Conservation (phyloP, 2,797 vertebrate species). For the Denticeps clupeoides region DNA sequence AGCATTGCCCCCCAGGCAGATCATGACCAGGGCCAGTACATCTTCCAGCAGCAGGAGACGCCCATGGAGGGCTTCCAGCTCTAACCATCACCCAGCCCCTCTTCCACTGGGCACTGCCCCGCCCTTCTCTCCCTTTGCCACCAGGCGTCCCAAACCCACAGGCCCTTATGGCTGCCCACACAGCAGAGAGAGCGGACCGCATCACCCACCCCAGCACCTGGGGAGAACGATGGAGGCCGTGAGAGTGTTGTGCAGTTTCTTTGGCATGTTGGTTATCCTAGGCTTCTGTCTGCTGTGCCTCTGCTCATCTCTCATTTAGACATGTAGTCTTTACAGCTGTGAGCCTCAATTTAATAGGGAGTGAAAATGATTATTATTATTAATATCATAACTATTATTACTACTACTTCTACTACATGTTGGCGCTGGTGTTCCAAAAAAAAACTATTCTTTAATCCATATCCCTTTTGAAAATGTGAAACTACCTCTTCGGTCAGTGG, state of each 20-base stretch:
- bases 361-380: constrained; percentile 8
- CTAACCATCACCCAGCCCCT: constrained; percentile 28
- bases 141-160: constrained; percentile 4
- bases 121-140: constrained; percentile 3
- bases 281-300: too few species aligned
- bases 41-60: constrained; percentile 77
- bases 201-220: constrained; percentile 10
- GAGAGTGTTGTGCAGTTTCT: too few species aligned
- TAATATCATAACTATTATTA: constrained; percentile 22
- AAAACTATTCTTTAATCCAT: constrained; percentile 16
- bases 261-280: too few species aligned
- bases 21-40: constrained; percentile 76
- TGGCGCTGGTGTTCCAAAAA: constrained; percentile 32
- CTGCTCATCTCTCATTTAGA: constrained; percentile 8
- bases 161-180: too few species aligned
- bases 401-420: constrained; percentile 26
- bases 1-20: constrained; percentile 78
- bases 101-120: constrained; percentile 3
- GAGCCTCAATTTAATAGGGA: not conserved
- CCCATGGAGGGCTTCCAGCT: constrained; percentile 84
- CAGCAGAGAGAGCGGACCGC: too few species aligned
- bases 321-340: constrained; percentile 6
- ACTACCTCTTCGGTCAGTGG: constrained; percentile 47
- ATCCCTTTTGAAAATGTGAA: constrained; percentile 51
- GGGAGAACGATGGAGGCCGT: constrained; percentile 12